phyloP scores from a whole-genome alignment of 2,797 vertebrate species.

The Eulemur mongoz region DNA sequence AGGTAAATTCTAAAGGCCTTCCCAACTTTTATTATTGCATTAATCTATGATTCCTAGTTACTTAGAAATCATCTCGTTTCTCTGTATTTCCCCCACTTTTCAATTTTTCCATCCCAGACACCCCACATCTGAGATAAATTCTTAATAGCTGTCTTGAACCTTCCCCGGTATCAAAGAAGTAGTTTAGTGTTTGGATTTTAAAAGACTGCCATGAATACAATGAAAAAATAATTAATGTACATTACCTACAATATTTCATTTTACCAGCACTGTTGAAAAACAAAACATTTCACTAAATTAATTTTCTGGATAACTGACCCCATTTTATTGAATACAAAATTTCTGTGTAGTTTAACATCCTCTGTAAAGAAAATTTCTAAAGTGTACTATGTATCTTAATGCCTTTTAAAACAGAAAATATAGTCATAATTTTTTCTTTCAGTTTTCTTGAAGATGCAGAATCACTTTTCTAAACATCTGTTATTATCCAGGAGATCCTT shows the following conservation, averaged over 20 bases:
- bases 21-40: background rate
- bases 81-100: background rate
- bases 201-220: background rate
- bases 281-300: background rate
- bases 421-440: background rate
- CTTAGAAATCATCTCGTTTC: background rate
- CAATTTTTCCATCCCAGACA: background rate
- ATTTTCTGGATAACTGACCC: background rate
- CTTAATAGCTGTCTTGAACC: background rate
- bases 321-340: conserved; percentile 19
- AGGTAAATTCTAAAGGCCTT: background rate
- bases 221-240: background rate
- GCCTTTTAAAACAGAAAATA: background rate
- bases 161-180: background rate
- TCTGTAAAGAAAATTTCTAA: background rate
- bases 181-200: background rate
- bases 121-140: background rate
- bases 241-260: background rate
- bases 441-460: background rate
- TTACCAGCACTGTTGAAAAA: background rate
- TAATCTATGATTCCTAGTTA: background rate
- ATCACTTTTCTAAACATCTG: background rate
- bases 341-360: background rate
- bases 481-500: background rate
- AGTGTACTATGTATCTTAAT: background rate